Conservation (phyloP, 2,888 invertebrate genomes). For the Altica lythri region DNA sequence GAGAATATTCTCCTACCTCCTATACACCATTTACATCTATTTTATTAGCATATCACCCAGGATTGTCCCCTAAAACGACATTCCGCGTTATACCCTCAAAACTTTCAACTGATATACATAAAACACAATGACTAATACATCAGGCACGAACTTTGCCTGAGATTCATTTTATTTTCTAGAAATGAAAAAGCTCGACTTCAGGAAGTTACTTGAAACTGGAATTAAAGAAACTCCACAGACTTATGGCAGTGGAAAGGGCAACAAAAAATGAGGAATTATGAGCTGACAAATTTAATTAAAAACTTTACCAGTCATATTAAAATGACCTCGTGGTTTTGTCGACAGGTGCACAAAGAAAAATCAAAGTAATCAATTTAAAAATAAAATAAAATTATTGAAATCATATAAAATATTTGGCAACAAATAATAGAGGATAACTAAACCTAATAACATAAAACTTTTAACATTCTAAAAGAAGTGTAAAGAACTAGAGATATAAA, state of each 20-base stretch:
- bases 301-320: constrained; percentile 8
- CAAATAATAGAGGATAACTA: no score
- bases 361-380: no score
- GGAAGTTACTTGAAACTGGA: constrained; percentile 13
- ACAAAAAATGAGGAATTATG: constrained; percentile 14
- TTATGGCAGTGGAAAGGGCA: constrained; percentile 3
- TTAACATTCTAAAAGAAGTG: no score
- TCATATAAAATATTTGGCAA: no score
- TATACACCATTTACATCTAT: no score
- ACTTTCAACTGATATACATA: constrained; percentile 20
- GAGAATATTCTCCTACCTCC: no score
- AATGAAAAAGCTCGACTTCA: constrained; percentile 9
- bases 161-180: constrained; percentile 13
- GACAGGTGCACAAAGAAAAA: constrained; percentile 3
- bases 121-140: constrained; percentile 23
- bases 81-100: background rate
- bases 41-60: no score
- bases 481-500: no score
- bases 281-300: constrained; percentile 17
- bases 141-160: constrained; percentile 23
- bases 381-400: no score
- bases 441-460: no score
- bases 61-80: background rate
- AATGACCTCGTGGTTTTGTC: constrained; percentile 6
- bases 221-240: constrained; percentile 9